phyloP scores from a whole-genome alignment of 53 echinoderm and acorn worm species.

The Glandiceps talaboti region DNA sequence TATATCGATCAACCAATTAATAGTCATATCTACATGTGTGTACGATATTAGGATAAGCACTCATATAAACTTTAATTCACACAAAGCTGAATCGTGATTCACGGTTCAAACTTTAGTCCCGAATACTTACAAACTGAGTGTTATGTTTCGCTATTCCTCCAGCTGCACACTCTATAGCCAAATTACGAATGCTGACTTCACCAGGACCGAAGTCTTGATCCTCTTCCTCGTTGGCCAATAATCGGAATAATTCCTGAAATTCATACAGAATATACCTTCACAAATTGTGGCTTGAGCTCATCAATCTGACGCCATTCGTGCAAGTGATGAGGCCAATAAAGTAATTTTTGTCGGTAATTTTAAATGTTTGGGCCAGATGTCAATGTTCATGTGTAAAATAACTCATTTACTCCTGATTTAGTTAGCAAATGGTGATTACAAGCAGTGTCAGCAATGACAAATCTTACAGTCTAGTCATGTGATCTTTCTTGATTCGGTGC shows the following conservation, averaged over 20 bases:
- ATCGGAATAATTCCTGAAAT: conserved; percentile 64
- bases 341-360: no score
- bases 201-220: conserved; percentile 32
- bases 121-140: conserved; percentile 45
- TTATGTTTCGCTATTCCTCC: conserved; percentile 67
- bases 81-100: no score
- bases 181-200: conserved; percentile 56
- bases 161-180: conserved; percentile 69
- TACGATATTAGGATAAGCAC: no score
- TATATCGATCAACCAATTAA: no score
- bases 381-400: background rate
- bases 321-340: background rate
- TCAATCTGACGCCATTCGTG: background rate
- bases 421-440: background rate
- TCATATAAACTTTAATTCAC: no score
- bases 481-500: no score
- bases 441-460: no score
- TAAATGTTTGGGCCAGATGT: background rate
- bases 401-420: background rate
- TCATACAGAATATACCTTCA: no score
- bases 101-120: no score
- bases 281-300: background rate
- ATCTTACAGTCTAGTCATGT: no score
- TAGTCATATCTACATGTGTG: no score
- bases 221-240: conserved; percentile 63